These are phyloP conservation scores for Tridacna crocea DNA, from an alignment of 2,888 invertebrate species.

Conservation along the genomic window DNA sequence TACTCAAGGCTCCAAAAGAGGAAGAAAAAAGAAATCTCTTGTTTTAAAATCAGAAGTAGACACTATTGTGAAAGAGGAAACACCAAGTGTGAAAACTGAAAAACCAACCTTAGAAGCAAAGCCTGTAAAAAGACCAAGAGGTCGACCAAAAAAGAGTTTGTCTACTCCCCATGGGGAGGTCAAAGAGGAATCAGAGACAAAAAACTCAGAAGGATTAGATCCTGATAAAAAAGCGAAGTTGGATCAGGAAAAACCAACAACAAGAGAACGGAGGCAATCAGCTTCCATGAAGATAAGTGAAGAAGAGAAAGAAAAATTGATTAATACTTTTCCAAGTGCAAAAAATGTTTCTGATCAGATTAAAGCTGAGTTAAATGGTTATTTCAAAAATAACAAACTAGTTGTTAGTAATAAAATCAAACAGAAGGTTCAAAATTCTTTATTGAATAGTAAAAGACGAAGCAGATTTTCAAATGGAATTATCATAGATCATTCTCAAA, in stretches of 20 bases:
- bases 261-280: slow-evolving; percentile 41
- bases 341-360: slow-evolving; percentile 65
- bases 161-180: slow-evolving; percentile 1
- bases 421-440: slow-evolving; percentile 67
- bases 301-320: slow-evolving; percentile 50
- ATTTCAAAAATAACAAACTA: slow-evolving; percentile 64
- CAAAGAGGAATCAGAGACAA: slow-evolving; percentile 12
- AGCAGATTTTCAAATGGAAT: slow-evolving; percentile 62
- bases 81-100: neutral
- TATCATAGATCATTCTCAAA: slow-evolving; percentile 57
- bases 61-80: neutral
- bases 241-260: neutral
- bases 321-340: slow-evolving; percentile 48
- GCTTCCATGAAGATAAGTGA: slow-evolving; percentile 42
- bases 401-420: slow-evolving; percentile 64
- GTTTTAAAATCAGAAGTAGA: neutral
- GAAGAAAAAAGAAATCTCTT: slow-evolving; percentile 5
- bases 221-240: slow-evolving; percentile 1
- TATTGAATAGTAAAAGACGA: slow-evolving; percentile 61
- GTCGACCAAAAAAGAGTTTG: slow-evolving; percentile 29
- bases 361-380: slow-evolving; percentile 65
- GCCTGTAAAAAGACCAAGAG: slow-evolving; percentile 13
- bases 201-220: neutral
- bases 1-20: slow-evolving; percentile 9
- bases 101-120: neutral